Base-by-base conservation (phyloP, 2,888 invertebrate species). In the Alloscopus bannaensis region DNA sequence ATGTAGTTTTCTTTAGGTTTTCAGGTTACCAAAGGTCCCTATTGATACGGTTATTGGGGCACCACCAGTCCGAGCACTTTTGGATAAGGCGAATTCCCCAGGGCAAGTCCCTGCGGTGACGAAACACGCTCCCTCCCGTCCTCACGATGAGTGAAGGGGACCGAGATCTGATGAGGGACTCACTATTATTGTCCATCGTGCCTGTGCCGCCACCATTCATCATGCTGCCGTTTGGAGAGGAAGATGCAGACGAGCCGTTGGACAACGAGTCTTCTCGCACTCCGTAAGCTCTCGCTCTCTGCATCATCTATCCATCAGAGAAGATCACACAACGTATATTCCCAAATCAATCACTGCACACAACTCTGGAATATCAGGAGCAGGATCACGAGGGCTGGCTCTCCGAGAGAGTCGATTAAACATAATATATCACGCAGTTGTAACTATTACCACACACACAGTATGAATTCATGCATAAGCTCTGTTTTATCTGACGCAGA, bases 61-160 rank as follows among this genome's bases (percentile, higher is more conserved):
- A 76, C 50, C 84, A 86, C 78, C 84, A 84, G 40, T 85, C 84
- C 45, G 85, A 81, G 52, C 83, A 36, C 73, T 85, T 85, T 40
- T 84, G 86, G 66, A 86, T 82, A 1, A 85, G 24, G 18, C 85
- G 72, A 22, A 86, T 85, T 36, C 86, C 86, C 84, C 86, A 84
- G 13, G 86, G 86, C 52, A 86, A 71, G 59, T 87, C 87, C 29
- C 85, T 71, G 24, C 83, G 71, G 45, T 84, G 84, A 8, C 86
- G 68, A 59, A 83, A 73, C 22, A 86, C 80, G 28, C 80, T 84
- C 8, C 83, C 84, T n/a, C 83, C 86, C 11, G 84, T 85, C 26
- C 86, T 72, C 18, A 84, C 84, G 45, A 84, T 83, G 8, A 85
- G 64, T 16, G 82, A 82, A 22, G 85, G 85, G 16, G 82, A 82